phyloP scores from a whole-genome alignment of 23 tunicate species.

The Botrylloides violaceus region DNA sequence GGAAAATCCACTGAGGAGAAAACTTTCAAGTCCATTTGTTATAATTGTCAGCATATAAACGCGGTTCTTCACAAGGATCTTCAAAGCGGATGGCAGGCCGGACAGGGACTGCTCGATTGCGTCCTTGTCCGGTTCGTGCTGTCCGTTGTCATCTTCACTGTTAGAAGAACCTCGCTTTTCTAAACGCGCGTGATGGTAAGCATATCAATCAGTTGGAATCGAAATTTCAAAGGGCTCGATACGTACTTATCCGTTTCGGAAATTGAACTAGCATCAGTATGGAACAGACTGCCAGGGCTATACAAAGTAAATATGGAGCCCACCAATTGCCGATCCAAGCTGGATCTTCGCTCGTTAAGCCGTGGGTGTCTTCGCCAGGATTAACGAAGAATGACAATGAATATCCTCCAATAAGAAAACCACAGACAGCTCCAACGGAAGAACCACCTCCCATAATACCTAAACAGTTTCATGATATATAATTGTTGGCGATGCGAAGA shows the following conservation, averaged over 20 bases:
- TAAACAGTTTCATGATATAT: too few relatives aligned
- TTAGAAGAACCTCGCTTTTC: too few relatives aligned
- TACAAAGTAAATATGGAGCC: neutral
- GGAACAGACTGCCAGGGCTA: neutral
- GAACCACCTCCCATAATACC: conserved; percentile 6
- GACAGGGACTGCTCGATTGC: too few relatives aligned
- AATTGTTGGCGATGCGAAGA: too few relatives aligned
- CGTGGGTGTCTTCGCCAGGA: neutral
- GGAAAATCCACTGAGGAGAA: conserved; percentile 7
- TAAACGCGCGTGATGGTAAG: too few relatives aligned
- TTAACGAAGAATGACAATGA: neutral
- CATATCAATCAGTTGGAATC: too few relatives aligned
- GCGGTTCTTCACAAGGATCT: conserved; percentile 1
- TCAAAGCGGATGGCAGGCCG: too few relatives aligned
- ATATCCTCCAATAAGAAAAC: conserved; percentile 15
- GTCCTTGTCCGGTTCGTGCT: too few relatives aligned
- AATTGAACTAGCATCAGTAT: neutral
- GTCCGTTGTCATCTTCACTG: too few relatives aligned
- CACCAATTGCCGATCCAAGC: conserved; percentile 14
- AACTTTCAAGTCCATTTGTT: neutral
- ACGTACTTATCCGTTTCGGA: too few relatives aligned
- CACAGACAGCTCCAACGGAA: neutral
- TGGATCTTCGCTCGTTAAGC: neutral
- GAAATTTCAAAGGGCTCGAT: too few relatives aligned
- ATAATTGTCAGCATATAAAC: neutral